A percentile compares a stretch with the other conserved stretches of the same genome.
Evolutionary conservation across 2,888 invertebrate genomes (phyloP).

Genomic region (Aphrophora alni): DNA sequence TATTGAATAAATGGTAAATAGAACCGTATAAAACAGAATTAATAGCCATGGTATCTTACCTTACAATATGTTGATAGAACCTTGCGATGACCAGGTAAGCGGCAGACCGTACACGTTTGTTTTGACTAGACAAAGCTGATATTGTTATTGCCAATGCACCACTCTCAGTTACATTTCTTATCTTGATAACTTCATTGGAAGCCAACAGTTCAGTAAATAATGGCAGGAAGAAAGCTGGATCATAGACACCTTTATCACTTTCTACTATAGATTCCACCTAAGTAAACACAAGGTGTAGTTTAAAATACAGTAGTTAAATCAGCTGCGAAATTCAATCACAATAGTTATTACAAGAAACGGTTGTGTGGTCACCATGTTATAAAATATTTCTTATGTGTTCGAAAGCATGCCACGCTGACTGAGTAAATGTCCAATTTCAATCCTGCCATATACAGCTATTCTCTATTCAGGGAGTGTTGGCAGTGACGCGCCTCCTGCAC

Average conservation of each 20-base stretch:
- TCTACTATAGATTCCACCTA: not conserved
- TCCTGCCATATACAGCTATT: too few relatives aligned
- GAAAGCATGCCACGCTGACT: too few relatives aligned
- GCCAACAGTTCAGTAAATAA: slow-evolving; percentile 76
- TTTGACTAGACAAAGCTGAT: slow-evolving; percentile 72
- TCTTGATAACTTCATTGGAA: slow-evolving; percentile 74
- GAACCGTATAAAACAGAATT: too few relatives aligned
- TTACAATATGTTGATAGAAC: slow-evolving; percentile 74
- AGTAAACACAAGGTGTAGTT: not conserved
- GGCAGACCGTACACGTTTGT: slow-evolving; percentile 70
- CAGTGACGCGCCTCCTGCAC: too few relatives aligned
- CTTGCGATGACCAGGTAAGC: slow-evolving; percentile 77
- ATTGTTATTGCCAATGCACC: slow-evolving; percentile 76
- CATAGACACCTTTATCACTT: slow-evolving; percentile 64
- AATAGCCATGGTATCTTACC: slow-evolving; percentile 62
- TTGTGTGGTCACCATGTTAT: too few relatives aligned
- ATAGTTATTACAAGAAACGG: too few relatives aligned
- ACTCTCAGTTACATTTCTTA: slow-evolving; percentile 63
- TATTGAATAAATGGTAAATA: too few relatives aligned
- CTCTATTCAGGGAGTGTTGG: too few relatives aligned
- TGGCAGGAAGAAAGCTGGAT: slow-evolving; percentile 82
- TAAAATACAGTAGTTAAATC: too few relatives aligned
- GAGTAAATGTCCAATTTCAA: too few relatives aligned
- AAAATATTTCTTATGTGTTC: too few relatives aligned
- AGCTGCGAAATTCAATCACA: too few relatives aligned